Evolutionary conservation across 2,888 invertebrate genomes (phyloP).

Genomic region (Schizaphis graminum): DNA sequence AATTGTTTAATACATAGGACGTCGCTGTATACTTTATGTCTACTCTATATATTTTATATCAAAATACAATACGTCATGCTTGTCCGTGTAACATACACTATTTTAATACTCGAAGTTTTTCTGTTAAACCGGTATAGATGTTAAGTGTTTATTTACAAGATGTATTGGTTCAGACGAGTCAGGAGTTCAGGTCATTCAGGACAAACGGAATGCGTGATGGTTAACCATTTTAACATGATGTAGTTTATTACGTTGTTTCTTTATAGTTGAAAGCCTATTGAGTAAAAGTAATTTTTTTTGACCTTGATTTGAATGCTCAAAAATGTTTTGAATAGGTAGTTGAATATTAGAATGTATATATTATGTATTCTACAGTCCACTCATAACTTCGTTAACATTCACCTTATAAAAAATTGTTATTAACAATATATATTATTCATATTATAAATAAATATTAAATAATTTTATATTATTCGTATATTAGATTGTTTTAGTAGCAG

Average conservation of each 20-base stretch:
- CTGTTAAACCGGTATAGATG: neutral
- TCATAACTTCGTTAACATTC: neutral
- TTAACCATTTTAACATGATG: neutral
- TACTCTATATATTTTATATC: neutral
- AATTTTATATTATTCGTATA: neutral
- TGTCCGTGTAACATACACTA: neutral
- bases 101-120: neutral
- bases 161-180: neutral
- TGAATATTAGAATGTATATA: too few relatives aligned
- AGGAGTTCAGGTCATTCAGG: neutral
- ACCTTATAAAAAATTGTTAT: neutral
- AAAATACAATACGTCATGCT: neutral
- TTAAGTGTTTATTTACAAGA: neutral
- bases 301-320: neutral
- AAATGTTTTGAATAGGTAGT: neutral
- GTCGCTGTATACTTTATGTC: neutral
- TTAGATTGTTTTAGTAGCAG: neutral
- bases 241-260: neutral
- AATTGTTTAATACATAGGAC: too few relatives aligned
- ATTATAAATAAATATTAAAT: neutral
- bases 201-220: neutral
- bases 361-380: neutral
- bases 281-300: neutral
- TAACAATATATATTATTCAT: neutral
- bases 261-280: neutral